Percentiles rank a stretch among this genome's conserved stretches.
Conservation (phyloP, 2,113 vertebrate species). For the Amblyornis subalaris region DNA sequence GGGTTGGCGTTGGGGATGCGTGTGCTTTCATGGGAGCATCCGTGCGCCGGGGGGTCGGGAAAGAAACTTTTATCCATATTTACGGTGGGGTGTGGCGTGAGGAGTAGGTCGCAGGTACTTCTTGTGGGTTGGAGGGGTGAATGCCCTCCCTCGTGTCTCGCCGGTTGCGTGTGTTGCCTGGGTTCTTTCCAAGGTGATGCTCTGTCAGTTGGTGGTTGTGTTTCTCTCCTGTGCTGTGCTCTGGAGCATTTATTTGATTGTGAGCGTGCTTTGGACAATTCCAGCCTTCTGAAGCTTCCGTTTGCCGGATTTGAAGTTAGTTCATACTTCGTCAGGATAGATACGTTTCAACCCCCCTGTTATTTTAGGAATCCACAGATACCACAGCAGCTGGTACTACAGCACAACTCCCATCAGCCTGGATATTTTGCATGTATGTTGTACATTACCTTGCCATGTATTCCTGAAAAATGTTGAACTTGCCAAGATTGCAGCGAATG, state of each 20-base stretch:
- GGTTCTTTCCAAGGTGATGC: background rate
- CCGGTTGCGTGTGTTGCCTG: background rate
- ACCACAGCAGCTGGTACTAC: background rate
- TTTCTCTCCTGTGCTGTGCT: background rate
- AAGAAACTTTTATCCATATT: background rate
- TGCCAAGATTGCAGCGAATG: background rate
- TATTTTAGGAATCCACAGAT: background rate
- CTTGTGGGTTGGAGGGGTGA: background rate
- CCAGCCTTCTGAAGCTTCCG: background rate
- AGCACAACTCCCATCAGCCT: background rate
- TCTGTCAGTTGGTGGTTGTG: background rate
- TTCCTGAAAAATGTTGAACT: background rate
- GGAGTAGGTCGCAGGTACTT: background rate
- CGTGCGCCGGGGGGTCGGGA: accelerated
- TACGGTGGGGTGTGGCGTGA: accelerated
- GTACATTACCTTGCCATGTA: background rate
- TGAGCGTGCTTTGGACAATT: background rate
- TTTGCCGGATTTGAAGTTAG: slow-evolving; percentile 33
- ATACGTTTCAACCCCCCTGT: background rate
- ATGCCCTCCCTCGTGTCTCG: background rate
- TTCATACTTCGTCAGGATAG: background rate
- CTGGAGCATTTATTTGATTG: background rate
- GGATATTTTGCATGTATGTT: background rate
- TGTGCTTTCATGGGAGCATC: background rate
- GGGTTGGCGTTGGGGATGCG: background rate